Percentiles rank a stretch among this genome's conserved stretches.
These are phyloP conservation scores for Platyura marginata DNA, from an alignment of 1,140 invertebrate genomes.

Conservation along the genomic window DNA sequence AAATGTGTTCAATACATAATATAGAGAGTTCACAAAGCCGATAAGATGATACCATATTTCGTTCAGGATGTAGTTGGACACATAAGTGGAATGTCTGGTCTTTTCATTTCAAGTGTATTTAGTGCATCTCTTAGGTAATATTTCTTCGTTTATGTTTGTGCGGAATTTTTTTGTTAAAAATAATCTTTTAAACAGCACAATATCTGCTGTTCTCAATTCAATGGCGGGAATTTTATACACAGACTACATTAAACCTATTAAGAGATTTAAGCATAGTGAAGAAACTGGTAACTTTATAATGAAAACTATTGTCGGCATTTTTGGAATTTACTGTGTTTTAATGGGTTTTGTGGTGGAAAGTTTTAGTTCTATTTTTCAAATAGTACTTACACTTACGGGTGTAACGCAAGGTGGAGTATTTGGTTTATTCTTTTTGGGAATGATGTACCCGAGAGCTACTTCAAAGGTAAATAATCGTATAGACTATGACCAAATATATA, in stretches of 20 bases:
- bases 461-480: conserved; percentile 26
- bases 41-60: conserved; percentile 38
- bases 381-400: conserved; percentile 34
- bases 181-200: no score
- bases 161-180: no score
- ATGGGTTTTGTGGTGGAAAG: conserved; percentile 43
- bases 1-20: no score
- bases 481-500: conserved; percentile 3
- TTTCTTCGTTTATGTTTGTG: no score
- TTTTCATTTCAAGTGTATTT: conserved; percentile 49
- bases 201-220: conserved; percentile 53
- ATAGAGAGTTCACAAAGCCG: no score
- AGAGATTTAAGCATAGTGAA: conserved; percentile 26
- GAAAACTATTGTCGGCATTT: conserved; percentile 36
- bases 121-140: conserved; percentile 43
- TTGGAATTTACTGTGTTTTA: conserved; percentile 34
- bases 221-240: conserved; percentile 57
- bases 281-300: conserved; percentile 35
- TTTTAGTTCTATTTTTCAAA: conserved; percentile 38
- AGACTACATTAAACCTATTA: conserved; percentile 39
- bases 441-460: conserved; percentile 49
- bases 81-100: conserved; percentile 36
- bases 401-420: conserved; percentile 47
- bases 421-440: conserved; percentile 51
- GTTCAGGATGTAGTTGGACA: conserved; percentile 39